Percentiles rank a stretch among this genome's conserved stretches.
phyloP scores from a whole-genome alignment of 2,113 vertebrate genomes.

The Lepus timidus region DNA sequence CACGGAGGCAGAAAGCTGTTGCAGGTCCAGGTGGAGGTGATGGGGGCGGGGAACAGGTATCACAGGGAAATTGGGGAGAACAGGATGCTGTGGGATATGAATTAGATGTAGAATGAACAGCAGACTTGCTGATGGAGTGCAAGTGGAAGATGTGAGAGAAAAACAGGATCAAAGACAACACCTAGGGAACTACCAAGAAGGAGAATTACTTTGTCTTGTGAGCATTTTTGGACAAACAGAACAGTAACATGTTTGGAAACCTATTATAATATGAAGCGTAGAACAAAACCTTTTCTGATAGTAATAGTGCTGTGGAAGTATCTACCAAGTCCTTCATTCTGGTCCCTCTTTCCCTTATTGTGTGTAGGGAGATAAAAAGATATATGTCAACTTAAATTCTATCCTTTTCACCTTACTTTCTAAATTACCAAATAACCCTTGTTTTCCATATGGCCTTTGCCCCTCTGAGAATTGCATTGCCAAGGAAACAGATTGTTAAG shows the following conservation, averaged over 20 bases:
- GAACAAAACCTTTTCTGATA: not conserved
- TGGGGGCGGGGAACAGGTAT: not conserved
- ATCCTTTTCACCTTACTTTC: slow-evolving; percentile 52
- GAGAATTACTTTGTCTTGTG: not conserved
- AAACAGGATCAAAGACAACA: not conserved
- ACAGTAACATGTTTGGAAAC: not conserved
- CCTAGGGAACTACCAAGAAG: not conserved
- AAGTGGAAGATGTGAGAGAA: not conserved
- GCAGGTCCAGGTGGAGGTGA: not conserved
- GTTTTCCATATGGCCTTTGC: slow-evolving; percentile 74
- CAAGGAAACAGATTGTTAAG: slow-evolving; percentile 78
- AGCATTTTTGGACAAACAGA: not conserved
- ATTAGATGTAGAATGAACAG: not conserved
- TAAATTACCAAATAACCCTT: slow-evolving; percentile 62
- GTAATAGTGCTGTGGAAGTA: not conserved
- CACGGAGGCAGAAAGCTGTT: not conserved
- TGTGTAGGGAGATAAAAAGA: not conserved
- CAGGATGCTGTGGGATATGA: not conserved
- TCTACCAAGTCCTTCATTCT: not conserved
- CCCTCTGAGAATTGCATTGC: slow-evolving; percentile 70
- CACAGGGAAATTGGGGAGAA: too few relatives aligned
- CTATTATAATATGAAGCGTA: not conserved
- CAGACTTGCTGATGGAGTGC: not conserved
- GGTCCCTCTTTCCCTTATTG: not conserved
- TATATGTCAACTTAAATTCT: slow-evolving; percentile 24